phyloP scores from a whole-genome alignment of 2,113 vertebrate genomes.

The Gnathonemus longibarbis region DNA sequence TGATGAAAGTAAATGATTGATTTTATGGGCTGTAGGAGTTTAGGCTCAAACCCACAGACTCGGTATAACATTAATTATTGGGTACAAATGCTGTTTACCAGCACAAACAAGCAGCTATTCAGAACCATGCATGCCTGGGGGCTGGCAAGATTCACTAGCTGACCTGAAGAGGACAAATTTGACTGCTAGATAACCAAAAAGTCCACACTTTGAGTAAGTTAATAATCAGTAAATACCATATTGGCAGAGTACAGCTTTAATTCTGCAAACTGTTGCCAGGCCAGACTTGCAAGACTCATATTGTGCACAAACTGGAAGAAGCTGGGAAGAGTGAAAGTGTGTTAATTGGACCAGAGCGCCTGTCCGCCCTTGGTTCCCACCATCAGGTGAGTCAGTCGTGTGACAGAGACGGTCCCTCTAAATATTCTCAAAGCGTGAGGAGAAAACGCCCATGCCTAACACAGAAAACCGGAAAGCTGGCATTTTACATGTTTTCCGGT shows the following conservation, averaged over 20 bases:
- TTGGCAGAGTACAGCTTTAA: neutral
- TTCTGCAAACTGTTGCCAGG: neutral
- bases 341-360: neutral
- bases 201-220: neutral
- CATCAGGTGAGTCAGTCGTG: neutral
- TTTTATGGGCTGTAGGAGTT: neutral
- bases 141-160: neutral
- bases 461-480: neutral
- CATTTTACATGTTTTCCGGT: neutral
- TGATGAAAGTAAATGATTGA: neutral
- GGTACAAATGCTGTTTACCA: neutral
- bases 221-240: neutral
- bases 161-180: neutral
- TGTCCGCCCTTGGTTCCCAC: neutral
- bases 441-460: neutral
- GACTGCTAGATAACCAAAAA: neutral
- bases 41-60: neutral
- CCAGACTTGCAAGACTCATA: neutral
- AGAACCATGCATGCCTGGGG: neutral
- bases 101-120: neutral
- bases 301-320: neutral
- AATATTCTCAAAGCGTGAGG: neutral
- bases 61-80: neutral
- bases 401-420: neutral
- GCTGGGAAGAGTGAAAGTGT: neutral